These are phyloP conservation scores for Eulemur mongoz DNA, from an alignment of 2,797 vertebrate species.

Conservation along the genomic window DNA sequence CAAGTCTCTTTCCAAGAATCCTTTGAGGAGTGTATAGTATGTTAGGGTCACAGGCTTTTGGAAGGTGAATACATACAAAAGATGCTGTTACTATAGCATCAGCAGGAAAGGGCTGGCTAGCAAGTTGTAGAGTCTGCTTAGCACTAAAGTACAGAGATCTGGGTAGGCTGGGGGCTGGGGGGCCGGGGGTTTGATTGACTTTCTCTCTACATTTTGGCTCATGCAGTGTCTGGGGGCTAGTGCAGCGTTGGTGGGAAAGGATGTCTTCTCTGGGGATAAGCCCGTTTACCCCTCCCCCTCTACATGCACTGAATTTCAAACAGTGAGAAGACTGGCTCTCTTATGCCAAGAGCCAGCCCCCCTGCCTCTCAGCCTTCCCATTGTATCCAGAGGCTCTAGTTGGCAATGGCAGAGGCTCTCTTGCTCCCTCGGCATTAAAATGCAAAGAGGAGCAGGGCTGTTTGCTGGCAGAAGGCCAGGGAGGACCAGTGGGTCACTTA, in stretches of 20 bases:
- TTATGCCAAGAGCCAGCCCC: slow-evolving; percentile 58
- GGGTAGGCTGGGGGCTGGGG: background rate
- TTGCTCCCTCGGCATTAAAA: slow-evolving; percentile 72
- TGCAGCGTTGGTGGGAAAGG: slow-evolving; percentile 14
- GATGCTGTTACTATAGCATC: background rate
- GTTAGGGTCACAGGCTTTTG: slow-evolving; percentile 6
- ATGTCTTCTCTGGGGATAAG: background rate
- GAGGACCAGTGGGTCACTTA: slow-evolving; percentile 46
- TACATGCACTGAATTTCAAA: background rate
- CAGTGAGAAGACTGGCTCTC: slow-evolving; percentile 50
- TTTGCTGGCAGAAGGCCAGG: slow-evolving; percentile 62
- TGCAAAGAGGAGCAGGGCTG: slow-evolving; percentile 66
- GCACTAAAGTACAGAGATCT: background rate
- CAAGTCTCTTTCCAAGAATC: slow-evolving; percentile 17
- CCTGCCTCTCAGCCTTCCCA: slow-evolving; percentile 59
- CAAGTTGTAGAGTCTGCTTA: background rate
- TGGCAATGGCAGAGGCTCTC: slow-evolving; percentile 67
- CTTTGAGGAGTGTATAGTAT: background rate
- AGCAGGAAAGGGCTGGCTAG: background rate
- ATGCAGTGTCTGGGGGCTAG: background rate
- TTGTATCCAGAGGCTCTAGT: slow-evolving; percentile 73
- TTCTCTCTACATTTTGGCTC: background rate
- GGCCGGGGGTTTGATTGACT: background rate
- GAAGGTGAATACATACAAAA: background rate
- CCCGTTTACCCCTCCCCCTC: background rate